These are phyloP conservation scores for Drosophila ohnishii DNA, from an alignment of 1,140 invertebrate genomes.

Conservation along the genomic window DNA sequence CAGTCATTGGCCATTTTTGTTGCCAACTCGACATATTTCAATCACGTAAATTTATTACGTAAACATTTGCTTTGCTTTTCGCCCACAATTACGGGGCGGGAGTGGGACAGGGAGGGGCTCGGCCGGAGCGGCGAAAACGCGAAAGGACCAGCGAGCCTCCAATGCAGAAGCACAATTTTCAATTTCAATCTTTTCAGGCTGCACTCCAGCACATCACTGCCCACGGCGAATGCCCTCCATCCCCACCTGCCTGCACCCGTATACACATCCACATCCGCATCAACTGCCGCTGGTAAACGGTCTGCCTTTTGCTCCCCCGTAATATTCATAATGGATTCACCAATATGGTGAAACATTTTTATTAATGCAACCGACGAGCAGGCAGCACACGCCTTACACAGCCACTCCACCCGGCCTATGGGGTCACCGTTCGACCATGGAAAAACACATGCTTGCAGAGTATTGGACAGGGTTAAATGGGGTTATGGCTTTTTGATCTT, in stretches of 20 bases:
- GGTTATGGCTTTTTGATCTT: conserved; percentile 77
- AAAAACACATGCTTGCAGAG: conserved; percentile 37
- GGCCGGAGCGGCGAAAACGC: not conserved
- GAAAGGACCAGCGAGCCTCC: conserved; percentile 24
- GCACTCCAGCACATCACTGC: conserved; percentile 17
- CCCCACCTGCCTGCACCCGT: not conserved
- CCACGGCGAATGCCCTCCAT: conserved; percentile 12
- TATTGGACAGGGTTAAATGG: conserved; percentile 62
- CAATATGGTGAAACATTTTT: conserved; percentile 82
- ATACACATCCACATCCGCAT: not conserved
- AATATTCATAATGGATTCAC: conserved; percentile 83
- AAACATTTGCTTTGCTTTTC: conserved; percentile 83
- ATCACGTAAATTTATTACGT: conserved; percentile 83
- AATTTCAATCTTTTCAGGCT: conserved; percentile 74
- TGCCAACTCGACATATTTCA: conserved; percentile 83
- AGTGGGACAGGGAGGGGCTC: not conserved
- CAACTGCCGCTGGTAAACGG: conserved; percentile 7
- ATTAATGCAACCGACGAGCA: conserved; percentile 66
- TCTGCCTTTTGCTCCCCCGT: conserved; percentile 66
- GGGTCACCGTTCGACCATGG: conserved; percentile 34
- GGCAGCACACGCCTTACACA: conserved; percentile 2
- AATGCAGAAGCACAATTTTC: conserved; percentile 65
- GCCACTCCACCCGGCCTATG: conserved; percentile 6
- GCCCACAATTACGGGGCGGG: conserved; percentile 71
- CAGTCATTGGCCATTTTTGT: conserved; percentile 69